Evolutionary conservation across 2,113 vertebrate species (phyloP).

Genomic region (Abramis brama): DNA sequence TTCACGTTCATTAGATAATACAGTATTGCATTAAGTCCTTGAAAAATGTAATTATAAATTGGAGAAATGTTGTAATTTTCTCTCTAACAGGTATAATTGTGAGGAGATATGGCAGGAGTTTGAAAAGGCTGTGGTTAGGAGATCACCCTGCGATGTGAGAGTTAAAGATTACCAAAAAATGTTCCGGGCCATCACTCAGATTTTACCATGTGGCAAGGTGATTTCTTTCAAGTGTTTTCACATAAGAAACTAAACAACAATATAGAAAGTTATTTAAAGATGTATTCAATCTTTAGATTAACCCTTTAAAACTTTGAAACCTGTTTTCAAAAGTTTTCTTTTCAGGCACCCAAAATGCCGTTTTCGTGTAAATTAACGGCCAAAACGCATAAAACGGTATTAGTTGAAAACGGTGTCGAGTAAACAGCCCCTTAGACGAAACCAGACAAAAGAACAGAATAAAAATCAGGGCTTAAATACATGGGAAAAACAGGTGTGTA

Average conservation of each 20-base stretch:
- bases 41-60: background rate
- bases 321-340: too few species aligned
- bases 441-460: too few species aligned
- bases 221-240: slow-evolving; percentile 5
- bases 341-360: too few species aligned
- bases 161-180: slow-evolving; percentile 70
- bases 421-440: too few species aligned
- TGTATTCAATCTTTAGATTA: background rate
- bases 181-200: slow-evolving; percentile 67
- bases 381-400: too few species aligned
- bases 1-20: background rate
- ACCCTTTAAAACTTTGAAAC: background rate
- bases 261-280: background rate
- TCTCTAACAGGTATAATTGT: slow-evolving; percentile 71
- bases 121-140: slow-evolving; percentile 68
- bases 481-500: too few species aligned
- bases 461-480: too few species aligned
- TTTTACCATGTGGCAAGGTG: slow-evolving; percentile 71
- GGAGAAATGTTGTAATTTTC: background rate
- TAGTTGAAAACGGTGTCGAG: too few species aligned
- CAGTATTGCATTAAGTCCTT: background rate
- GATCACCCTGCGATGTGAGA: slow-evolving; percentile 67
- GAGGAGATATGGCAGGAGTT: slow-evolving; percentile 77
- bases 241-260: background rate
- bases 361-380: too few species aligned